Evolutionary conservation across 2,888 invertebrate species (phyloP).

Genomic region (Andrena hattorfiana): DNA sequence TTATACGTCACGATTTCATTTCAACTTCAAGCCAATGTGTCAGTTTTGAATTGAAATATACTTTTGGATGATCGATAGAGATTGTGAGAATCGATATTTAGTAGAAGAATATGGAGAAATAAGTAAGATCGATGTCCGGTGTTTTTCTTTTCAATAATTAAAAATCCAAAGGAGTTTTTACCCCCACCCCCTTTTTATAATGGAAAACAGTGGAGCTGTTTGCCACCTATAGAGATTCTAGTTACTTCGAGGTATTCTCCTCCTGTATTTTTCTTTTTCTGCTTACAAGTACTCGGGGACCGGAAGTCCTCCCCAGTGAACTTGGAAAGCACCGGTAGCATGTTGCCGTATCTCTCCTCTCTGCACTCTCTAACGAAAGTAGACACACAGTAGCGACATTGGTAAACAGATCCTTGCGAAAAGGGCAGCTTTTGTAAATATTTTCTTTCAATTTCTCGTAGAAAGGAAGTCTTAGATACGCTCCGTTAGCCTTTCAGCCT

Average conservation of each 20-base stretch:
- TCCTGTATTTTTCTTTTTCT: slow-evolving; percentile 49
- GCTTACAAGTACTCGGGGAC: slow-evolving; percentile 50
- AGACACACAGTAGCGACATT: slow-evolving; percentile 40
- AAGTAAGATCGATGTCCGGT: no score
- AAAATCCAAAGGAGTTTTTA: background rate
- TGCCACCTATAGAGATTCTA: slow-evolving; percentile 70
- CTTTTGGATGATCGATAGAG: background rate
- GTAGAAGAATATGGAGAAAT: no score
- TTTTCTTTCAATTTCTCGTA: slow-evolving; percentile 45
- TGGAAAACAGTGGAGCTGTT: slow-evolving; percentile 41
- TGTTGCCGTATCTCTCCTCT: slow-evolving; percentile 71
- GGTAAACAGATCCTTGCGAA: slow-evolving; percentile 40
- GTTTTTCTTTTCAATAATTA: background rate
- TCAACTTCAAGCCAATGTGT: background rate
- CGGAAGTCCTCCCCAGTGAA: slow-evolving; percentile 65
- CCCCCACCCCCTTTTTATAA: background rate
- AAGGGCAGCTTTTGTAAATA: slow-evolving; percentile 67
- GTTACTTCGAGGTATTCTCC: slow-evolving; percentile 66
- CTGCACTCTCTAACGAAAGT: slow-evolving; percentile 68
- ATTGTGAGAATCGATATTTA: background rate
- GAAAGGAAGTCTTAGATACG: slow-evolving; percentile 10
- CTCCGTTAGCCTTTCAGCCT: background rate
- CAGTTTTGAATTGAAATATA: background rate
- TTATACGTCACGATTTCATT: background rate
- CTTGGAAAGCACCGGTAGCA: slow-evolving; percentile 72